Percentiles rank a stretch among this genome's conserved stretches.
phyloP scores from a whole-genome alignment of 2,888 invertebrate genomes.

The Tetranychus truncatus region DNA sequence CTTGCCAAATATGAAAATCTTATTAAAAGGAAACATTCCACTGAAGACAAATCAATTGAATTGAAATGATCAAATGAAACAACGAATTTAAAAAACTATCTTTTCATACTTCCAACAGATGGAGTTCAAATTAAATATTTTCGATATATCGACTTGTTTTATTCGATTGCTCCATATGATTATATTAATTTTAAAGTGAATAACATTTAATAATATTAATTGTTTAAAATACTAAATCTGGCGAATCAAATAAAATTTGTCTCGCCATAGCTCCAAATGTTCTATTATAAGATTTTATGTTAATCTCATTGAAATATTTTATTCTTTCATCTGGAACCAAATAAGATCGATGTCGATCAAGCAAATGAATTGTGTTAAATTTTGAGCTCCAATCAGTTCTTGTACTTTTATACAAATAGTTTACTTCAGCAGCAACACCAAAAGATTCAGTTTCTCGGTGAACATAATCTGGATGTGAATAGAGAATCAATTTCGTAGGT shows the following conservation, averaged over 20 bases:
- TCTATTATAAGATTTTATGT: constrained; percentile 27
- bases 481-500: constrained; percentile 32
- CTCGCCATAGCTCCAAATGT: constrained; percentile 29
- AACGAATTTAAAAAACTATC: too few relatives aligned
- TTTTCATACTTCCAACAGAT: too few relatives aligned
- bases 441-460: constrained; percentile 31
- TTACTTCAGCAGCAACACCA: constrained; percentile 32
- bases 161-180: too few relatives aligned
- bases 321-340: constrained; percentile 24
- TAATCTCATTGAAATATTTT: constrained; percentile 26
- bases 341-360: constrained; percentile 31
- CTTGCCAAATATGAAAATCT: too few relatives aligned
- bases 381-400: constrained; percentile 30
- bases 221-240: constrained; percentile 11
- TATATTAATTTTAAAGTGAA: too few relatives aligned
- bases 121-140: too few relatives aligned
- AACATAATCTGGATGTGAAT: constrained; percentile 30
- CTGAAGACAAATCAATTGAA: too few relatives aligned
- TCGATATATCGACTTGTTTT: too few relatives aligned
- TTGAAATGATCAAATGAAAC: too few relatives aligned
- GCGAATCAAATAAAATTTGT: constrained; percentile 21
- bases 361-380: constrained; percentile 31
- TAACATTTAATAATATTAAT: too few relatives aligned
- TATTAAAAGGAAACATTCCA: too few relatives aligned
- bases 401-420: constrained; percentile 29